phyloP scores from a whole-genome alignment of 2,888 invertebrate species.

The Callimorpha dominula region DNA sequence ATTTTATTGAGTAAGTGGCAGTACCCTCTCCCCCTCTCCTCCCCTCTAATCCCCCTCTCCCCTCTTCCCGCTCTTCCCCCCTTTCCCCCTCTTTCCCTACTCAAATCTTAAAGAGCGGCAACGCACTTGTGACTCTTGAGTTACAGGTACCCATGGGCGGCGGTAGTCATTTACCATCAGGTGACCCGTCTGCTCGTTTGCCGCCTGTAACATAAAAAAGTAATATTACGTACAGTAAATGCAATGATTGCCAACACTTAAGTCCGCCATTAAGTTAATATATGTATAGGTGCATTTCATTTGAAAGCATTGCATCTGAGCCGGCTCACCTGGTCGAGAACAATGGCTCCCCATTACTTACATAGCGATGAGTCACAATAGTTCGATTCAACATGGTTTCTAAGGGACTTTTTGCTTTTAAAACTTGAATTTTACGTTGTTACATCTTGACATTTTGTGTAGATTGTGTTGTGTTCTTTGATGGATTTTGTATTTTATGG shows the following conservation, averaged over 20 bases:
- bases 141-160: no score
- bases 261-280: not conserved
- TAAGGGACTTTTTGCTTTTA: not conserved
- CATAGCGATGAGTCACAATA: not conserved
- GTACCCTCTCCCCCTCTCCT: no score
- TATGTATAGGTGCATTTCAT: not conserved
- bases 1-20: no score
- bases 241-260: not conserved
- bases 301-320: slow-evolving; percentile 3
- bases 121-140: no score
- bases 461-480: not conserved
- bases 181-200: no score
- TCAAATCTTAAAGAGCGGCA: no score
- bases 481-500: no score
- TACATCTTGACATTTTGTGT: not conserved
- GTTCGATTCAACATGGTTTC: not conserved
- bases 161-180: no score
- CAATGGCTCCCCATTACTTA: not conserved
- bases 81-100: no score
- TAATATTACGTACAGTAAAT: not conserved
- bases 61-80: no score
- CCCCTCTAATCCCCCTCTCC: no score
- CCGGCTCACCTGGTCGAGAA: not conserved
- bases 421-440: not conserved
- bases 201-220: no score